Conservation (phyloP, 1,140 invertebrate species). For the Drosophila pseudoananassae region DNA sequence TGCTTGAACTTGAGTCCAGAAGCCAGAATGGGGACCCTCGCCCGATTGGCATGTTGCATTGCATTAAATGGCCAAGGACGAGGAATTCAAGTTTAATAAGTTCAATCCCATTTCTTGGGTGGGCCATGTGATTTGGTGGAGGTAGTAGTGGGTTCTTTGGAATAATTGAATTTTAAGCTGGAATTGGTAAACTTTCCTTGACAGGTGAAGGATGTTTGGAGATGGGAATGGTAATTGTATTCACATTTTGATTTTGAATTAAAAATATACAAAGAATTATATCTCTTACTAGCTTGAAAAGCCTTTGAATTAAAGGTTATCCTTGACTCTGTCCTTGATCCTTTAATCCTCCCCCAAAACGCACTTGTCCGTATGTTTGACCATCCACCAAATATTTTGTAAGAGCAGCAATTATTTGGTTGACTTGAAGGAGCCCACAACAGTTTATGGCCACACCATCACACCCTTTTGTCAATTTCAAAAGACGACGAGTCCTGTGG, state of each 20-base stretch:
- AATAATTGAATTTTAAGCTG: constrained; percentile 17
- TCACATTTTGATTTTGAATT: background rate
- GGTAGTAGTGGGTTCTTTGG: background rate
- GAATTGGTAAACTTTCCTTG: constrained; percentile 14
- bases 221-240: no score
- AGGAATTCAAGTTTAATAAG: constrained; percentile 37
- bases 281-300: no score
- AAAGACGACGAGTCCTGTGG: constrained; percentile 51
- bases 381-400: constrained; percentile 16
- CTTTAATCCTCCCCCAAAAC: constrained; percentile 8
- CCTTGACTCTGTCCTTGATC: background rate
- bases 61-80: constrained; percentile 48
- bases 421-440: constrained; percentile 46
- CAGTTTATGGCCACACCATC: constrained; percentile 16
- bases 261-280: no score
- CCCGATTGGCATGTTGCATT: constrained; percentile 69
- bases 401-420: constrained; percentile 64
- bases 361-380: constrained; percentile 13
- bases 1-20: constrained; percentile 71
- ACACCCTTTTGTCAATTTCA: constrained; percentile 13
- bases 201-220: constrained; percentile 11
- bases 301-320: background rate
- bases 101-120: constrained; percentile 20
- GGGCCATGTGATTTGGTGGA: background rate
- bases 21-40: constrained; percentile 34